A percentile compares a stretch with the other conserved stretches of the same genome.
These are phyloP conservation scores for Bubalus kerabau DNA, from an alignment of 2,113 vertebrate genomes.

Conservation along the genomic window DNA sequence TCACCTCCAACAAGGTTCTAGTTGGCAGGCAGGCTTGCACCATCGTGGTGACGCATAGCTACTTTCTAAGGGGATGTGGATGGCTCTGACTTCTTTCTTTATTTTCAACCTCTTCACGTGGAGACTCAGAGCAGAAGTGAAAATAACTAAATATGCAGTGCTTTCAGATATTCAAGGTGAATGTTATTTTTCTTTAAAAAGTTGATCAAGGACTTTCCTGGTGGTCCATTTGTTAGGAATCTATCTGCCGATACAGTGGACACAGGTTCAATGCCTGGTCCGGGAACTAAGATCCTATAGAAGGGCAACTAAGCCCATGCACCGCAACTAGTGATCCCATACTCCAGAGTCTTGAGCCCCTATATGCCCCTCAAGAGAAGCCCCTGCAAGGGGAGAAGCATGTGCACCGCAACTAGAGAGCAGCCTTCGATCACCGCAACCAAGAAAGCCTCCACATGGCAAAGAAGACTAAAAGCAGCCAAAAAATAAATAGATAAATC, in stretches of 20 bases:
- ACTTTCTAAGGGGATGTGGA: neutral
- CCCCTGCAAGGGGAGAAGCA: neutral
- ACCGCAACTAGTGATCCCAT: neutral
- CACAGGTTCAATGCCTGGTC: neutral
- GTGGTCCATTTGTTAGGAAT: neutral
- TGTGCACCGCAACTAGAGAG: neutral
- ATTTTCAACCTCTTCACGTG: neutral
- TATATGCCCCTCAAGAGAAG: neutral
- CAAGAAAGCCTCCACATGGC: neutral
- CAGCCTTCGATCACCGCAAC: fast-evolving
- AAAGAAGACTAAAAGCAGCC: neutral
- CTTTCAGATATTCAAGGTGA: neutral
- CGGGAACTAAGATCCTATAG: neutral
- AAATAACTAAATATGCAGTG: neutral
- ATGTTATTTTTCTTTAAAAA: neutral
- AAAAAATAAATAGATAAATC: neutral
- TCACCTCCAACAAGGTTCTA: neutral
- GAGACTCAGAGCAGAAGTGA: neutral
- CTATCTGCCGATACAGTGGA: neutral
- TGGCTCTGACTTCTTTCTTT: neutral
- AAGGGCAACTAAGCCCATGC: neutral
- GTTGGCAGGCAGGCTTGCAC: neutral
- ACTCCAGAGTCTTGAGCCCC: neutral
- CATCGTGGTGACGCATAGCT: neutral
- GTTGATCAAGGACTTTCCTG: neutral